Conservation (phyloP, 2,113 vertebrate species). For the Takifugu flavidus region DNA sequence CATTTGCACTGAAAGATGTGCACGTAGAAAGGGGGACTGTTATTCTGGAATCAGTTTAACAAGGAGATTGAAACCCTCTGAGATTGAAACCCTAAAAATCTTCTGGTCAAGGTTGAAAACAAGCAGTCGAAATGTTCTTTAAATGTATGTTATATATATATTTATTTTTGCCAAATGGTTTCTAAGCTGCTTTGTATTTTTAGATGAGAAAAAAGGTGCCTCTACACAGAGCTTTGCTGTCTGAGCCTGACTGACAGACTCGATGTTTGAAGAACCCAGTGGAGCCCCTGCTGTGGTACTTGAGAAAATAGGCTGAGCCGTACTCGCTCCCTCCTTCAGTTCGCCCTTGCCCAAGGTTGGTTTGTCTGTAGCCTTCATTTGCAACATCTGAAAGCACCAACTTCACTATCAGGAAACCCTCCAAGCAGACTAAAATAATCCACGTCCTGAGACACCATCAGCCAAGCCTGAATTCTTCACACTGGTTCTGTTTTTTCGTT, state of each 20-base stretch:
- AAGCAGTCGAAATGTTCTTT: constrained; percentile 22
- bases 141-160: constrained; percentile 13
- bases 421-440: constrained; percentile 23
- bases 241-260: constrained; percentile 27
- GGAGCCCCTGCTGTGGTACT: constrained; percentile 31
- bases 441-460: constrained; percentile 10
- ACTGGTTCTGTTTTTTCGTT: neutral
- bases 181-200: constrained; percentile 14
- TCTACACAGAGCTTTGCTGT: constrained; percentile 14
- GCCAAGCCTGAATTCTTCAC: constrained; percentile 13
- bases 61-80: neutral
- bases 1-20: constrained; percentile 35
- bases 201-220: neutral
- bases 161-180: constrained; percentile 15
- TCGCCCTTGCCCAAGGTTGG: constrained; percentile 51
- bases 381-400: constrained; percentile 28
- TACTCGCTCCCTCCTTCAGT: constrained; percentile 35
- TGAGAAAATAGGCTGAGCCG: constrained; percentile 57
- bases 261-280: constrained; percentile 19
- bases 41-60: constrained; percentile 16
- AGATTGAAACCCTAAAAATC: constrained; percentile 14
- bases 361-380: constrained; percentile 43
- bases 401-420: constrained; percentile 21
- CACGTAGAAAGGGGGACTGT: constrained; percentile 24
- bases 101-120: constrained; percentile 33